phyloP scores from a whole-genome alignment of 1,140 invertebrate genomes.

The Eumeta japonica region DNA sequence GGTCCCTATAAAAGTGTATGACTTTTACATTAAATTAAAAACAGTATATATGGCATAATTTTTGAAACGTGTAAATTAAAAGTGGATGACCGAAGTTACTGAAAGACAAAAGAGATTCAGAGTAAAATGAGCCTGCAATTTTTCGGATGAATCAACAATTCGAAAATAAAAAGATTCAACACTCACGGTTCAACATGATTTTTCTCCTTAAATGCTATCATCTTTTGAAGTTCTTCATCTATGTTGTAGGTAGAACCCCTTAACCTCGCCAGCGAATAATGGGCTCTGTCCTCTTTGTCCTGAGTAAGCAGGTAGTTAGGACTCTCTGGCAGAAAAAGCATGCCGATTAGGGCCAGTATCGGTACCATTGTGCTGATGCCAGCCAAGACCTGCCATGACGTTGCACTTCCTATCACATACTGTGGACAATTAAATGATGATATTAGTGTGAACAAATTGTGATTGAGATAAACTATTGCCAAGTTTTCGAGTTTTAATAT shows the following conservation, averaged over 20 bases:
- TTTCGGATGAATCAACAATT: no score
- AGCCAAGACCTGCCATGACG: conserved; percentile 63
- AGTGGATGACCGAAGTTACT: no score
- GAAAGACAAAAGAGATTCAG: no score
- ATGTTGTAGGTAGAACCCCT: conserved; percentile 65
- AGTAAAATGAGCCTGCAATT: no score
- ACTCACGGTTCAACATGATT: conserved; percentile 62
- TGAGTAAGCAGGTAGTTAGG: conserved; percentile 69
- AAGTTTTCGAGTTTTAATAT: no score
- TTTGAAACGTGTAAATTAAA: no score
- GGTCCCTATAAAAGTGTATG: no score
- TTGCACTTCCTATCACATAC: conserved; percentile 63
- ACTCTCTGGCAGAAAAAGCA: conserved; percentile 69
- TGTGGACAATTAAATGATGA: conserved; percentile 43
- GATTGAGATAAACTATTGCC: no score
- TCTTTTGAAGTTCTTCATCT: conserved; percentile 63
- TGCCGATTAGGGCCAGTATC: conserved; percentile 57
- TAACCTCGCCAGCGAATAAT: conserved; percentile 61
- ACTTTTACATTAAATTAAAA: no score
- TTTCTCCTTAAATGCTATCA: conserved; percentile 63
- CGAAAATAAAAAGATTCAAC: background rate
- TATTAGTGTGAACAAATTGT: conserved; percentile 6
- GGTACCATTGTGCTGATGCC: conserved; percentile 62
- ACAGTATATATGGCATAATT: no score
- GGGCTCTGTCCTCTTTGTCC: conserved; percentile 63